Evolutionary conservation across 2,888 invertebrate genomes (phyloP).

Genomic region (Azorinus chamasolen): DNA sequence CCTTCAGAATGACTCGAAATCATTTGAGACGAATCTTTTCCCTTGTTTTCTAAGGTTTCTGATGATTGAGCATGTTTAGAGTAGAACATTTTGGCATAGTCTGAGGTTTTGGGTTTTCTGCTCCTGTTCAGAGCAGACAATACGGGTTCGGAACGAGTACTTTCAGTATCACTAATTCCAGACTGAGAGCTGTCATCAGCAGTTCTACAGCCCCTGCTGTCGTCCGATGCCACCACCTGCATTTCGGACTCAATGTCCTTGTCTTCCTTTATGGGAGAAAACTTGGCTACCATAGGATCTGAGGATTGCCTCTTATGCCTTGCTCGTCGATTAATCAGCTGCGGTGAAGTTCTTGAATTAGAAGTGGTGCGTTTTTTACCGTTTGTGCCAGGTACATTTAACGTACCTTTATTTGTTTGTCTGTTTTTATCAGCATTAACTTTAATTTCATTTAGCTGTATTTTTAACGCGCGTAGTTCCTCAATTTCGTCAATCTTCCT

Average conservation of each 20-base stretch:
- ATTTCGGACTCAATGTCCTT: conserved; percentile 86
- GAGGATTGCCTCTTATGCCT: conserved; percentile 88
- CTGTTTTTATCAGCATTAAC: conserved; percentile 70
- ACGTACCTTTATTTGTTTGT: conserved; percentile 46
- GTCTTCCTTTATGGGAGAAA: conserved; percentile 88
- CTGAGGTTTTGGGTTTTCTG: conserved; percentile 73
- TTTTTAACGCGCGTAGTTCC: conserved; percentile 84
- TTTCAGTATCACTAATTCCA: conserved; percentile 81
- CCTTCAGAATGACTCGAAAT: conserved; percentile 72
- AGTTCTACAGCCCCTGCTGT: conserved; percentile 63
- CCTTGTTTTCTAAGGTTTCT: conserved; percentile 48
- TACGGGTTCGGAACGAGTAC: conserved; percentile 81
- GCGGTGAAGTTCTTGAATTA: conserved; percentile 80
- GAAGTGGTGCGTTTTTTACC: conserved; percentile 64
- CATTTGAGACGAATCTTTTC: conserved; percentile 29
- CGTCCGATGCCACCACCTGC: conserved; percentile 71
- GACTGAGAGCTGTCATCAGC: conserved; percentile 82
- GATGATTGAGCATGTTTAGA: conserved; percentile 67
- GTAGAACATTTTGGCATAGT: conserved; percentile 78
- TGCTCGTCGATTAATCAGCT: conserved; percentile 79
- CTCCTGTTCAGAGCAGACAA: conserved; percentile 42
- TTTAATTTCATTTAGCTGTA: conserved; percentile 80
- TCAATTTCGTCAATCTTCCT: conserved; percentile 87
- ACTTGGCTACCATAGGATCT: conserved; percentile 88
- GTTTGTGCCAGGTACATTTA: conserved; percentile 50